These are phyloP conservation scores for Drosophila rufa DNA, from an alignment of 1,140 invertebrate genomes.

Conservation along the genomic window DNA sequence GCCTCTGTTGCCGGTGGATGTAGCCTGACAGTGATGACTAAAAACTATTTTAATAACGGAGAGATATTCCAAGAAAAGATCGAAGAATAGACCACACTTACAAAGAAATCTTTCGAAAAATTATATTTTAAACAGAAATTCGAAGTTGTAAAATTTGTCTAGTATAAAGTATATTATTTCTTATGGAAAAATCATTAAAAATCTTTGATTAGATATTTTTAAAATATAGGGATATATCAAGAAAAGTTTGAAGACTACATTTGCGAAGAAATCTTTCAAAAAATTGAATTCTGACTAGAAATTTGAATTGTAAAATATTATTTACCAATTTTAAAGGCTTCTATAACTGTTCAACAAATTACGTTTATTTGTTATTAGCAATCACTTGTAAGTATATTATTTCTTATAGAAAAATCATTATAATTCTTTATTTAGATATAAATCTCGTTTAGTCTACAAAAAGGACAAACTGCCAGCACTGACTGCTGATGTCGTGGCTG, in stretches of 20 bases:
- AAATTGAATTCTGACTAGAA: no score
- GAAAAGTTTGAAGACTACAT: not conserved
- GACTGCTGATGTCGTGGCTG: constrained; percentile 10
- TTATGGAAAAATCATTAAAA: no score
- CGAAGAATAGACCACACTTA: not conserved
- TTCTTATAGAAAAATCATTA: no score
- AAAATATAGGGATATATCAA: no score
- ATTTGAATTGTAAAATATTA: no score
- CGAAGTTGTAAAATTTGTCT: no score
- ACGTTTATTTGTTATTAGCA: not conserved
- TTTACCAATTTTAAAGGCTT: no score
- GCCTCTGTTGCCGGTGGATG: constrained; percentile 18
- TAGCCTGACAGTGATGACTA: not conserved
- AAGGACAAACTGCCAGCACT: constrained; percentile 7
- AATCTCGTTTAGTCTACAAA: not conserved
- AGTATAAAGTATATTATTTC: no score
- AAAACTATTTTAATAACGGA: not conserved
- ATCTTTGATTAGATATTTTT: no score
- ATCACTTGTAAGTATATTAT: no score
- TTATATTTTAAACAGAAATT: not conserved
- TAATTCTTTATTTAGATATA: no score
- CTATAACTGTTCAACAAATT: not conserved
- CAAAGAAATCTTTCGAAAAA: not conserved
- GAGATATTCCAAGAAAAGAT: not conserved
- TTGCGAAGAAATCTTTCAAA: not conserved